Percentiles rank a stretch among this genome's conserved stretches.
phyloP scores from a whole-genome alignment of 1,140 invertebrate species.

The Eupristina koningsbergeri region DNA sequence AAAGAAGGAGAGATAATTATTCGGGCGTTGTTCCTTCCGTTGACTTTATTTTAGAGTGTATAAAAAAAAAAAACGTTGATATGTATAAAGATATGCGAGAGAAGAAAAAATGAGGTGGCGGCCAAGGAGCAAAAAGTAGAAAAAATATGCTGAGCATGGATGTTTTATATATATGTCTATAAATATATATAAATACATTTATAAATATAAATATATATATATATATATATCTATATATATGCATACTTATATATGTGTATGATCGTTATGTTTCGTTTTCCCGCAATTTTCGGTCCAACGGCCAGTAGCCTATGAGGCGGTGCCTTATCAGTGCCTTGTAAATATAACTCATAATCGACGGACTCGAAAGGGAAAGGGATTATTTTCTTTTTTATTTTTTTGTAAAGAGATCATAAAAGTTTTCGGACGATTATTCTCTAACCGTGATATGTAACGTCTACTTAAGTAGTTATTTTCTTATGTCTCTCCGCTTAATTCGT shows the following conservation, averaged over 20 bases:
- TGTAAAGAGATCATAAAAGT: conserved; percentile 20
- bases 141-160: not conserved
- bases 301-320: conserved; percentile 68
- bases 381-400: conserved; percentile 20
- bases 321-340: conserved; percentile 71
- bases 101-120: not conserved
- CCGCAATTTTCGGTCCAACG: conserved; percentile 45
- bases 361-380: conserved; percentile 13
- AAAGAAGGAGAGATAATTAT: conserved; percentile 29
- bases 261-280: not conserved
- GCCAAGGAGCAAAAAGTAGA: not conserved
- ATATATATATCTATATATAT: no score
- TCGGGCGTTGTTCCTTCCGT: conserved; percentile 50
- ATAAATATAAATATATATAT: no score
- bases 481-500: conserved; percentile 23
- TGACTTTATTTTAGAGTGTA: conserved; percentile 46
- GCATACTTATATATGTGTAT: not conserved
- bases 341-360: conserved; percentile 49
- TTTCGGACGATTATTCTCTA: conserved; percentile 37
- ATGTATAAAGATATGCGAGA: conserved; percentile 12
- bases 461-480: conserved; percentile 16
- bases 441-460: conserved; percentile 47
- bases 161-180: no score
- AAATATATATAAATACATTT: no score
- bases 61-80: conserved; percentile 28